Percentiles rank a stretch among this genome's conserved stretches.
Conservation (phyloP, 1,140 invertebrate genomes). For the Littorina saxatilis region DNA sequence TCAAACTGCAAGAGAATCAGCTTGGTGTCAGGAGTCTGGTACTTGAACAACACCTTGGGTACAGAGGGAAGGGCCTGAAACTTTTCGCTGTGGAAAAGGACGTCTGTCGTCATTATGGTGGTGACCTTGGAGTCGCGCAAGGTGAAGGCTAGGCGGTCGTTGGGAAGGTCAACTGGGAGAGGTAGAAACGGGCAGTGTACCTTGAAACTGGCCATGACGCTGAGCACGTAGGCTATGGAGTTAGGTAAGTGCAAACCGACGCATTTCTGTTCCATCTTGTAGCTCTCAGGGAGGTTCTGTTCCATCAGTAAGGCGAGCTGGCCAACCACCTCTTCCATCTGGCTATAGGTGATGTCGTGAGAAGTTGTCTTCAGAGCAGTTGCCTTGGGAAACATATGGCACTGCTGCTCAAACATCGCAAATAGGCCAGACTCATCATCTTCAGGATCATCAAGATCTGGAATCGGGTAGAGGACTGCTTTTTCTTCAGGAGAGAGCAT, state of each 20-base stretch:
- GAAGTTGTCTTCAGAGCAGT: constrained; percentile 52
- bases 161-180: constrained; percentile 53
- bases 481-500: constrained; percentile 50
- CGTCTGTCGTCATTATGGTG: constrained; percentile 46
- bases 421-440: not conserved
- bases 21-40: constrained; percentile 20
- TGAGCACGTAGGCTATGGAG: constrained; percentile 55
- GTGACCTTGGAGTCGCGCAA: constrained; percentile 48
- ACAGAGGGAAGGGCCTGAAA: constrained; percentile 34
- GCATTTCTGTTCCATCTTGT: constrained; percentile 20
- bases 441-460: not conserved
- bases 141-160: constrained; percentile 51
- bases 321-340: not conserved
- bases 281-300: constrained; percentile 14
- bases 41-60: constrained; percentile 25
- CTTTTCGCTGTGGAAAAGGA: constrained; percentile 22
- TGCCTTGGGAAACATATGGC: constrained; percentile 35
- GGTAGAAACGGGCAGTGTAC: constrained; percentile 49
- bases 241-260: constrained; percentile 55
- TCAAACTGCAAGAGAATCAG: constrained; percentile 40
- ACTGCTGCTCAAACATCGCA: constrained; percentile 41
- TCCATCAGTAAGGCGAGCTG: constrained; percentile 38
- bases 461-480: constrained; percentile 40
- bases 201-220: constrained; percentile 46
- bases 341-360: constrained; percentile 27